These are phyloP conservation scores for Ophion ellenae DNA, from an alignment of 2,888 invertebrate genomes.

Conservation along the genomic window DNA sequence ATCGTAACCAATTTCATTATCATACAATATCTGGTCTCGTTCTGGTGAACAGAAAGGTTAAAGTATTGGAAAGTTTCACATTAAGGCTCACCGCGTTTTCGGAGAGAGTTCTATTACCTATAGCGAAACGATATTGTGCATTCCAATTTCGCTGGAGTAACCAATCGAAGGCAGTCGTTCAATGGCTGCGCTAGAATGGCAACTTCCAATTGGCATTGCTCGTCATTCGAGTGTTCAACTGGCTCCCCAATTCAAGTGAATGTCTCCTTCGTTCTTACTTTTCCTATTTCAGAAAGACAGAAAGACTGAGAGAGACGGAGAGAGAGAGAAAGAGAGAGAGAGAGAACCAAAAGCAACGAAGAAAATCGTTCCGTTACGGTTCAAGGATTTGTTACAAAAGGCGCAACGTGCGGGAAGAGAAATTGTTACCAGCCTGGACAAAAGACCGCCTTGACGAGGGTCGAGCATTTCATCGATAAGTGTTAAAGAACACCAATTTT, in stretches of 20 bases:
- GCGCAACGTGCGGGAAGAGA: not conserved
- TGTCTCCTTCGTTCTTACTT: not conserved
- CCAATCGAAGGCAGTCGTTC: conserved; percentile 8
- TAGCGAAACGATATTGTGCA: conserved; percentile 2
- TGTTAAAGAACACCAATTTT: not conserved
- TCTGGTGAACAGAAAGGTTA: not conserved
- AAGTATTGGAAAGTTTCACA: not conserved
- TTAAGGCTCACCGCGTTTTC: not conserved
- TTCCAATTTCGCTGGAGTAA: not conserved
- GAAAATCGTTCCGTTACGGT: not conserved
- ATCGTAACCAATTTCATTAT: not conserved
- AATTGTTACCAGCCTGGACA: not conserved
- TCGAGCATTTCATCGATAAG: not conserved
- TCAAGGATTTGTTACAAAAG: not conserved
- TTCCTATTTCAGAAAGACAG: not conserved
- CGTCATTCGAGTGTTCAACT: not conserved
- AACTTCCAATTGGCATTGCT: conserved; percentile 5
- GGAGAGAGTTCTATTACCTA: not conserved
- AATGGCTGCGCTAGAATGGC: not conserved
- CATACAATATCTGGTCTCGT: not conserved
- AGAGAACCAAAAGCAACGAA: not conserved
- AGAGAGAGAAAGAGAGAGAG: not conserved
- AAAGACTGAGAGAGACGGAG: not conserved
- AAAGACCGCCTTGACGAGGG: not conserved
- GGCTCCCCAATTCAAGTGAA: not conserved